Evolutionary conservation across 2,113 vertebrate species (phyloP), one percentile per base, ranked within the genome.

Genomic region (Poicephalus gulielmi): DNA sequence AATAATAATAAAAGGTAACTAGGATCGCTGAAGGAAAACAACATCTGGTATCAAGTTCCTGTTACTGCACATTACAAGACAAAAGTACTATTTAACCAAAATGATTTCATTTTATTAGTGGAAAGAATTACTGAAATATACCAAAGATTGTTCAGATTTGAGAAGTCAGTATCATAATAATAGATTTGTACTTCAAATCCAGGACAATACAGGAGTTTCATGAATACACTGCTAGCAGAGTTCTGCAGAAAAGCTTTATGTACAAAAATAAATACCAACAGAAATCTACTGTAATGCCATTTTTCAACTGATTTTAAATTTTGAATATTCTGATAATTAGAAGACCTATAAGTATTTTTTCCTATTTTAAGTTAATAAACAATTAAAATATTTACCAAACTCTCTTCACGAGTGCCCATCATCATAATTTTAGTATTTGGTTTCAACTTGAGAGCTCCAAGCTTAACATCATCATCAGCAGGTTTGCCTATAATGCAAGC

Each of bases 351-450:
- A 66, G 17, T 22, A 35, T 63, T 13, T 89, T 68, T 70, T 59
- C 28, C 27, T 49, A 5, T 55, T 55, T 92, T n/a, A 93, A 91
- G 89, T 44, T 77, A 85, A 83, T 77, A 96, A 97, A 94, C 57
- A 89, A 88, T 31, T 55, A 92, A 97, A 97, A 96, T 94, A 96
- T 98, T 94, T 98, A 99, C 99, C 99, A 99, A 98, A 97, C 99
- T 99, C 97, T 99, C 99, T 92, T 99, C 99, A 98, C 99, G 99
- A 96, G 98, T 99, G 80, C 99, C 99, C 99, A 99, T 99, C 99
- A 99, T 99, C 99, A 99, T 99, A 94, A 99, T 99, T 98, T 99
- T 99, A 75, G 99, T 99, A 98, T 99, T 99, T 85, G 99, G 99
- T 98, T 99, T 99, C 92, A 99, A 97, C 97, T 99, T 99, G 87